Evolutionary conservation across 2,797 vertebrate genomes (phyloP).

Genomic region (Ceyx erithaca): DNA sequence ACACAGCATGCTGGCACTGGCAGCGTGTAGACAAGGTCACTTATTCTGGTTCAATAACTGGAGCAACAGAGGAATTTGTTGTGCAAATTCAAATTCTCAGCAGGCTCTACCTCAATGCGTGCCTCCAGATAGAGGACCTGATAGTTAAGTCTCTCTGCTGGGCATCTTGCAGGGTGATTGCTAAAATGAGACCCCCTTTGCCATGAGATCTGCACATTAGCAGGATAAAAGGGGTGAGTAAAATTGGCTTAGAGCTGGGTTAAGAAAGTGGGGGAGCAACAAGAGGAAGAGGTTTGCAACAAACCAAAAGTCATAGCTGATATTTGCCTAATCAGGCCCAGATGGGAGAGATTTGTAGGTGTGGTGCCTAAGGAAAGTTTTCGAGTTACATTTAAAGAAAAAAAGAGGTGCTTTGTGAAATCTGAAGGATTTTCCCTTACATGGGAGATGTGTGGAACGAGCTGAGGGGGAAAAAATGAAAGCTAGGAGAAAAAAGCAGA

Average conservation of each 20-base stretch:
- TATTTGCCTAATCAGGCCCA: slow-evolving; percentile 14
- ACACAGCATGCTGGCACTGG: rapidly evolving
- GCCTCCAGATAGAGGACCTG: not conserved
- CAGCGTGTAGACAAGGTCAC: rapidly evolving
- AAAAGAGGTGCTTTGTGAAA: not conserved
- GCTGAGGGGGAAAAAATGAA: not conserved
- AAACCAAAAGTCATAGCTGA: not conserved
- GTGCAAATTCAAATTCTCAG: not conserved
- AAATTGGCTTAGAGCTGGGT: not conserved
- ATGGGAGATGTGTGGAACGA: not conserved
- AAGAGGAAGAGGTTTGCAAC: not conserved
- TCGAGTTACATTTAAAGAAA: not conserved
- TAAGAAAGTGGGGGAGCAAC: not conserved
- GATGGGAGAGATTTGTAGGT: slow-evolving; percentile 13
- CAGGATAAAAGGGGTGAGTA: not conserved
- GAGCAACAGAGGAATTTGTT: not conserved
- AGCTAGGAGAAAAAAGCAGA: not conserved
- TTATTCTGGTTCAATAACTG: not conserved
- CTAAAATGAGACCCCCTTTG: rapidly evolving
- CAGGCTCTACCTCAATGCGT: not conserved
- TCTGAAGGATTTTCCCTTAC: not conserved
- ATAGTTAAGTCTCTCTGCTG: not conserved
- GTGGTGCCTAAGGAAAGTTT: not conserved
- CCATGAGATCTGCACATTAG: not conserved
- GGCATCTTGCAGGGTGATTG: not conserved